A percentile compares a stretch with the other conserved stretches of the same genome.
These are phyloP conservation scores for Synergus umbraculus DNA, from an alignment of 2,888 invertebrate genomes.

Conservation along the genomic window DNA sequence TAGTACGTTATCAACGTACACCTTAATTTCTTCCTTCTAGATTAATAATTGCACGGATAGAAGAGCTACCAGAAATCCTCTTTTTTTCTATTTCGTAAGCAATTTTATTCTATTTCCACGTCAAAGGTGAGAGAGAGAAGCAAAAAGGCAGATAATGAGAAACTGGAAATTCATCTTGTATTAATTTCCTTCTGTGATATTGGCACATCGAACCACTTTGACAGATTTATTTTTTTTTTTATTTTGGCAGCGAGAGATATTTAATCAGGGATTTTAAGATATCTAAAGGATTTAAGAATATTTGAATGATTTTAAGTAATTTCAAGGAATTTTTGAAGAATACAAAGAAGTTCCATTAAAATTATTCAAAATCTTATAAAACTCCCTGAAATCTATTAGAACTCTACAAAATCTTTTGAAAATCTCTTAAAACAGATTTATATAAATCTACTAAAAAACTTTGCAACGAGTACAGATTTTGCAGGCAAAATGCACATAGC, in stretches of 20 bases:
- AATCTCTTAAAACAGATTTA: no score
- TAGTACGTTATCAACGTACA: neutral
- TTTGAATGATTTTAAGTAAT: no score
- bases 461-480: neutral
- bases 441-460: neutral
- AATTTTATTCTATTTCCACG: slow-evolving; percentile 25
- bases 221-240: neutral
- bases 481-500: neutral
- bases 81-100: slow-evolving; percentile 1
- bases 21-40: neutral
- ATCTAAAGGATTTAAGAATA: no score
- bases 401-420: no score
- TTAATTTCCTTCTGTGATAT: slow-evolving; percentile 13
- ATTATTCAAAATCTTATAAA: no score
- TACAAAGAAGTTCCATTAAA: no score
- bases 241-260: no score
- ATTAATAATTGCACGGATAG: slow-evolving; percentile 19
- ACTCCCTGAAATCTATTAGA: no score
- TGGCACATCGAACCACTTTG: neutral
- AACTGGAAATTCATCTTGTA: slow-evolving; percentile 19
- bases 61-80: neutral
- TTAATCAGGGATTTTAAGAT: no score
- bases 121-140: neutral
- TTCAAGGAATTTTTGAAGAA: no score
- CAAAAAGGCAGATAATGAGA: slow-evolving; percentile 7